Evolutionary conservation across 1,140 invertebrate species (phyloP), one percentile per base, ranked within the genome.

Genomic region (Tetramorium simillimum): DNA sequence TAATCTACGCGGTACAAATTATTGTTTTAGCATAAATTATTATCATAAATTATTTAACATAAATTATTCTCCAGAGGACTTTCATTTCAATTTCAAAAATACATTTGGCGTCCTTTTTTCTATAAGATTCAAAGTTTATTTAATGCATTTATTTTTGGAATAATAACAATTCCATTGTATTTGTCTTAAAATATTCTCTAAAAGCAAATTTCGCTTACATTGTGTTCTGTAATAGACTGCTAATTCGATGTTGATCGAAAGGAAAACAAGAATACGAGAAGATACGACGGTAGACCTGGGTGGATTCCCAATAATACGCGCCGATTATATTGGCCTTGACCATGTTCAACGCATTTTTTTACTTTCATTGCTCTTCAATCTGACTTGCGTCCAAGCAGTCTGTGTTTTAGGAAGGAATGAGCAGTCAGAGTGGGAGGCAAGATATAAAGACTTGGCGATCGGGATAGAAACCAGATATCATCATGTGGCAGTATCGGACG

Each of bases 401-500:
- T 46, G 24, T 56, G 67, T 90, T 90, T 86, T 69, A 91, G 89
- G 89, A 91, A 91, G 82, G 89, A 86, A 28, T 46, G 51, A 58
- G 37, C 10, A 58, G 43, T 62, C 16, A 58, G 63, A 78, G 90
- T 89, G 90, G 90, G 90, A 88, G 88, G 7, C 18, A 88, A 56
- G 88, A 82, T 91, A 91, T 91, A 91, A 91, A 91, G 81, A 86
- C 75, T 72, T 56, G 88, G 40, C 65, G 65, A 78, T 78, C 63
- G 43, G 60, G 63, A 86, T 86, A 82, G 82, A 85, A 77, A 69
- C 21, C 60, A 70, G 37, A 73, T 82, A 58, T 49, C 76, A 14
- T 85, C 86, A 93, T 93, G 92, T 46, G 51, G 49, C 89, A 87
- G 70, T 85, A 91, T 87, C 91, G 87, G 24, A 51, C 82, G 65